phyloP scores from a whole-genome alignment of 2,797 vertebrate genomes.

The Amphiprion clarkii region DNA sequence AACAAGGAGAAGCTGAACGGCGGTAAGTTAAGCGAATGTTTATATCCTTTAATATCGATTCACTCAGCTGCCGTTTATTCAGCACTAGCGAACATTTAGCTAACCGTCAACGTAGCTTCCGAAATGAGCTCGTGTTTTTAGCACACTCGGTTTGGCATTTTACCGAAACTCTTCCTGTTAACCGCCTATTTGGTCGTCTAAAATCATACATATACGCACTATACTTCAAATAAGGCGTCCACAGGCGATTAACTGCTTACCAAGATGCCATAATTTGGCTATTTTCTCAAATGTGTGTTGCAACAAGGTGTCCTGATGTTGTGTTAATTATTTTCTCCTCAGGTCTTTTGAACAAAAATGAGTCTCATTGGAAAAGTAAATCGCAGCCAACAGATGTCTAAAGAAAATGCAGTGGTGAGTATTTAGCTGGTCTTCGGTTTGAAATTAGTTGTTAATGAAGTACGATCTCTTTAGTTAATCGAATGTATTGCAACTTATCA shows the following conservation, averaged over 20 bases:
- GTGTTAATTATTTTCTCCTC: background rate
- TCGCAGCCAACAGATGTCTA: constrained; percentile 62
- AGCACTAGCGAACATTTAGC: background rate
- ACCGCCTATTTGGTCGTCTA: background rate
- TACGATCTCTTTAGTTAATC: too few relatives aligned
- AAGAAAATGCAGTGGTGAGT: constrained; percentile 87
- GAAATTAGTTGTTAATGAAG: too few relatives aligned
- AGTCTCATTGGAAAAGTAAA: constrained; percentile 84
- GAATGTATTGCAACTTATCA: background rate
- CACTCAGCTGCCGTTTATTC: rapidly evolving
- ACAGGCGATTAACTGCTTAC: too few relatives aligned
- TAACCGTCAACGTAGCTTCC: background rate
- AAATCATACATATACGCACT: background rate
- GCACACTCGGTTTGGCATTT: background rate
- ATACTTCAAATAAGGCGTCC: too few relatives aligned
- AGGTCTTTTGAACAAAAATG: constrained; percentile 75
- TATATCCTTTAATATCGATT: rapidly evolving
- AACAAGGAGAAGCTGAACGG: rapidly evolving
- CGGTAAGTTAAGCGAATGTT: background rate
- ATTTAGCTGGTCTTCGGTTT: background rate
- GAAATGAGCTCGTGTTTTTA: background rate
- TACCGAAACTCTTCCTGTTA: background rate
- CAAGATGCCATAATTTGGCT: background rate
- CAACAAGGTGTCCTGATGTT: background rate
- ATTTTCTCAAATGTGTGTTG: rapidly evolving